A percentile compares a stretch with the other conserved stretches of the same genome.
phyloP scores from a whole-genome alignment of 2,888 invertebrate species.

The Cartodere bifasciata region DNA sequence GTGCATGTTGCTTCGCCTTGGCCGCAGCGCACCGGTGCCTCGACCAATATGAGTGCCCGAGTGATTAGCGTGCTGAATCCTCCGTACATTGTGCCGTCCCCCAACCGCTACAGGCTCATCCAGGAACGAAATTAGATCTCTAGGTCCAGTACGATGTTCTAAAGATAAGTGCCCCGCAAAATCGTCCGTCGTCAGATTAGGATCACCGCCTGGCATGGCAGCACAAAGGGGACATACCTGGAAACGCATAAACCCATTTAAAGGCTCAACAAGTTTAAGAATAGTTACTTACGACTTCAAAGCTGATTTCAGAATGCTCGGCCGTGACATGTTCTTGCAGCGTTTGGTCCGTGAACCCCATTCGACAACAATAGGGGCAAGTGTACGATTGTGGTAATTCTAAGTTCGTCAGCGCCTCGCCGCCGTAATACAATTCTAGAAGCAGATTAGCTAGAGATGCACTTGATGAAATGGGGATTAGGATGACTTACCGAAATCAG shows the following conservation, averaged over 20 bases:
- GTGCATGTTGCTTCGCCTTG: constrained; percentile 88
- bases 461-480: too few species aligned
- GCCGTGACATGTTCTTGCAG: constrained; percentile 83
- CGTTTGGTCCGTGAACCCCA: constrained; percentile 89
- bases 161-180: constrained; percentile 91
- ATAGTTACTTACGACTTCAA: constrained; percentile 62
- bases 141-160: constrained; percentile 69
- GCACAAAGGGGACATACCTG: constrained; percentile 97
- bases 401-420: constrained; percentile 76
- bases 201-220: constrained; percentile 91
- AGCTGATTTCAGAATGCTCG: constrained; percentile 82
- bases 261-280: not conserved
- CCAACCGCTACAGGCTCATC: constrained; percentile 84
- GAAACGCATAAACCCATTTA: constrained; percentile 24
- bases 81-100: constrained; percentile 34
- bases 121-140: constrained; percentile 86
- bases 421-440: constrained; percentile 89
- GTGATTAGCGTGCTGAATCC: constrained; percentile 31
- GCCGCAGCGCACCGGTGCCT: constrained; percentile 39
- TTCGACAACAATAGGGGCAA: constrained; percentile 93
- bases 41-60: constrained; percentile 31
- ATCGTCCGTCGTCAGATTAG: constrained; percentile 95
- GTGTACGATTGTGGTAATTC: constrained; percentile 95
- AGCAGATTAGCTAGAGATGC: too few species aligned
- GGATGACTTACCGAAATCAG: constrained; percentile 78